Conservation (phyloP, 2,888 invertebrate species). For the Lacanobia wlatinum region DNA sequence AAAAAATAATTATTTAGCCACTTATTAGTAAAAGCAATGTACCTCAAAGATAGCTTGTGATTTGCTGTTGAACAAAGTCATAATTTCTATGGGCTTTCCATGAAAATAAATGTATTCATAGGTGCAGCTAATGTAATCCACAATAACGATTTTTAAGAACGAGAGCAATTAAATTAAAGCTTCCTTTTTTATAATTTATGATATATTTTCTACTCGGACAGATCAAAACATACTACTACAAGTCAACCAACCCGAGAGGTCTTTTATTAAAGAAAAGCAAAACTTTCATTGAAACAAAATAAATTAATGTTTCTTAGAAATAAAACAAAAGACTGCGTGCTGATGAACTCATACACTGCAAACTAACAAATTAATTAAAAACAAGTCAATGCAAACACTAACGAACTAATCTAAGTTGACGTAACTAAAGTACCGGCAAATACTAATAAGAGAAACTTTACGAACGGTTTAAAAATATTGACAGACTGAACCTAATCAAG, state of each 20-base stretch:
- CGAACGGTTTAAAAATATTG: slow-evolving; percentile 45
- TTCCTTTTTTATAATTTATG: no score
- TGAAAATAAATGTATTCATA: no score
- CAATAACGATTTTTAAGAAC: no score
- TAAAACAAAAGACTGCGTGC: slow-evolving; percentile 4
- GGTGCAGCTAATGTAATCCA: no score
- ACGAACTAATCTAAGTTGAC: slow-evolving; percentile 48
- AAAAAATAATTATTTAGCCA: no score
- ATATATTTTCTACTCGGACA: no score
- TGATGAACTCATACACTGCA: background rate
- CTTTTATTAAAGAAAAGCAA: background rate
- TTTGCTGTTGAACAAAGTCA: no score
- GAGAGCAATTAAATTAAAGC: no score
- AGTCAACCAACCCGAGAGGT: background rate
- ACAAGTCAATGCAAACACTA: slow-evolving; percentile 23
- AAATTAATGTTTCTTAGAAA: background rate
- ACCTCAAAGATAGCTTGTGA: no score
- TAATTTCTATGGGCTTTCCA: no score
- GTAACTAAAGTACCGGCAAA: slow-evolving; percentile 29
- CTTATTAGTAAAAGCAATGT: no score
- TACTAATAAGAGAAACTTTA: slow-evolving; percentile 38
- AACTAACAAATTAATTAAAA: slow-evolving; percentile 49
- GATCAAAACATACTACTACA: no score
- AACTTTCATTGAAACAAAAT: slow-evolving; percentile 7
- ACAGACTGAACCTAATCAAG: slow-evolving; percentile 45